Percentiles rank a stretch among this genome's conserved stretches.
Evolutionary conservation across 2,113 vertebrate species (phyloP).

Genomic region (Pteronura brasiliensis): DNA sequence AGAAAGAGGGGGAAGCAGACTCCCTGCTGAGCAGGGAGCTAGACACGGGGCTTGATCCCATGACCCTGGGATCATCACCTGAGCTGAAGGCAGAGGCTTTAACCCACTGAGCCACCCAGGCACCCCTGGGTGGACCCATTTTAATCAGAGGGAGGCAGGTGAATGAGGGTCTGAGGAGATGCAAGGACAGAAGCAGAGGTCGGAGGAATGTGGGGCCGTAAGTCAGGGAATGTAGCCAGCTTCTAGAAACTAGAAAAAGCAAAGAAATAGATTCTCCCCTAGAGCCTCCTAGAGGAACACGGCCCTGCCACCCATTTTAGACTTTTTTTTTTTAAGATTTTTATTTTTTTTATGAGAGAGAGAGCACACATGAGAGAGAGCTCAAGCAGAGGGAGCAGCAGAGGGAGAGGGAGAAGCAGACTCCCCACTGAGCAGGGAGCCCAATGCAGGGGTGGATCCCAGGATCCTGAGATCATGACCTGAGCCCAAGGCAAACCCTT

Average conservation of each 20-base stretch:
- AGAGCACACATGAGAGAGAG: background rate
- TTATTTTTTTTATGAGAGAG: background rate
- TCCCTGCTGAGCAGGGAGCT: too few species aligned
- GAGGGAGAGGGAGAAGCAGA: background rate
- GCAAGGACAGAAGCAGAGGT: background rate
- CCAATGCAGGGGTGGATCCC: background rate
- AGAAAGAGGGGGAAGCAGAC: too few species aligned
- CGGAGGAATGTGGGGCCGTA: background rate
- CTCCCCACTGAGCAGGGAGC: background rate
- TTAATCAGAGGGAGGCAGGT: background rate
- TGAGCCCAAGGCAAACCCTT: background rate
- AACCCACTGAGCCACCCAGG: too few species aligned
- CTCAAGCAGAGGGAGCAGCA: background rate
- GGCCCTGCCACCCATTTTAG: background rate
- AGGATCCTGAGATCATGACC: background rate
- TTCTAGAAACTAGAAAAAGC: background rate
- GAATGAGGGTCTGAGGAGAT: background rate
- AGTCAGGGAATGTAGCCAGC: background rate
- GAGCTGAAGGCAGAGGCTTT: too few species aligned
- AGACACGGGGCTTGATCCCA: too few species aligned
- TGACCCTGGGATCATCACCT: too few species aligned
- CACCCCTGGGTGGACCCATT: background rate
- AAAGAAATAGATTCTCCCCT: background rate
- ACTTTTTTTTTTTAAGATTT: background rate
- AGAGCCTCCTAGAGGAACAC: background rate